phyloP scores from a whole-genome alignment of 2,797 vertebrate species.

The Pseudochromis fuscus region DNA sequence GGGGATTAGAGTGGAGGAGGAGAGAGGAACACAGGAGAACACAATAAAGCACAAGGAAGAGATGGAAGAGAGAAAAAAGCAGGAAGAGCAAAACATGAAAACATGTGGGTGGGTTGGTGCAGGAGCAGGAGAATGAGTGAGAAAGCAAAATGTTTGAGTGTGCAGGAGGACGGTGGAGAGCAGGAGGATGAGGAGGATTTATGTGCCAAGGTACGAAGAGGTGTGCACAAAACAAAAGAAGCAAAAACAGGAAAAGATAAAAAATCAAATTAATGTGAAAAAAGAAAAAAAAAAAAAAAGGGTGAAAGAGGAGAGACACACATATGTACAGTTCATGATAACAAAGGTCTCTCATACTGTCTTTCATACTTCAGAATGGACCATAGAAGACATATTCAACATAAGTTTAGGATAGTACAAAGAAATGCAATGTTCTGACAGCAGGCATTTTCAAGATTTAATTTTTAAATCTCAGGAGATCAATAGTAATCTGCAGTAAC shows the following conservation, averaged over 20 bases:
- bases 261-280: constrained; percentile 6
- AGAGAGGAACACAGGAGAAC: constrained; percentile 42
- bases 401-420: neutral
- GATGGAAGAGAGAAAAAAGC: constrained; percentile 17
- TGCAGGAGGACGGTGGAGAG: neutral
- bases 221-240: constrained; percentile 12
- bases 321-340: constrained; percentile 61
- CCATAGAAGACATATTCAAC: neutral
- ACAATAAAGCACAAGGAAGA: constrained; percentile 43
- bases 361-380: constrained; percentile 59
- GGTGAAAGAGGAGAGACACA: constrained; percentile 46
- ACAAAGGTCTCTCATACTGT: constrained; percentile 53
- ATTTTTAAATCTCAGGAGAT: neutral
- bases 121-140: constrained; percentile 8
- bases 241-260: constrained; percentile 11
- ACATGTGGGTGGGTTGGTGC: constrained; percentile 10
- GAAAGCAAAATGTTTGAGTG: constrained; percentile 7
- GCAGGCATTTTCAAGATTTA: neutral
- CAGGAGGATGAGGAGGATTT: neutral
- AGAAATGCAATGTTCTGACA: neutral
- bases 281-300: constrained; percentile 26
- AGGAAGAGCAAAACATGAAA: constrained; percentile 22
- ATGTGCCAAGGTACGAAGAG: neutral
- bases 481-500: neutral
- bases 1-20: constrained; percentile 1